A percentile compares a stretch with the other conserved stretches of the same genome.
These are phyloP conservation scores for Hoplodrina ambigua DNA, from an alignment of 2,888 invertebrate species.

Conservation along the genomic window DNA sequence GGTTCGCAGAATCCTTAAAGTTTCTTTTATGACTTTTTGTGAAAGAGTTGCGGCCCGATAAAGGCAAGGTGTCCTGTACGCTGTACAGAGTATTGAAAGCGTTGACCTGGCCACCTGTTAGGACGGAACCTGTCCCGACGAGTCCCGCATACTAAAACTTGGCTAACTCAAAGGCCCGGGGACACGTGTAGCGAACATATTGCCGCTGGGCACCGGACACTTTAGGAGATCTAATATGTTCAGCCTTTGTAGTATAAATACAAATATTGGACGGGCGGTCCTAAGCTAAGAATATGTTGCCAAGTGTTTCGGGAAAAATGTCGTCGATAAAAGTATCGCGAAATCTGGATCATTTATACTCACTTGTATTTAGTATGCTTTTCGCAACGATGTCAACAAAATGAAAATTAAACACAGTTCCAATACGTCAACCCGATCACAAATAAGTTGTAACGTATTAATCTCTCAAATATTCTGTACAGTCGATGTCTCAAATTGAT, in stretches of 20 bases:
- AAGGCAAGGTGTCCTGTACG: slow-evolving; percentile 24
- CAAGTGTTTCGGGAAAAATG: slow-evolving; percentile 7
- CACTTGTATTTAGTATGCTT: not conserved
- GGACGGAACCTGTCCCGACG: slow-evolving; percentile 21
- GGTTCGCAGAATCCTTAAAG: slow-evolving; percentile 45
- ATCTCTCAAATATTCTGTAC: not conserved
- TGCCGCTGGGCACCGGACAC: slow-evolving; percentile 25
- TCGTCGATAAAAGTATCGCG: not conserved
- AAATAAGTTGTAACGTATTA: not conserved
- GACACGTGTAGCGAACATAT: slow-evolving; percentile 40
- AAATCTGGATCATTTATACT: not conserved
- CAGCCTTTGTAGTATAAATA: slow-evolving; percentile 35
- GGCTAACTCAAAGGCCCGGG: slow-evolving; percentile 21
- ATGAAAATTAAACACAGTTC: not conserved
- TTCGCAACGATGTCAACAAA: not conserved
- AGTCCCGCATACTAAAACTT: slow-evolving; percentile 48
- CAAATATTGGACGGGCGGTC: slow-evolving; percentile 12
- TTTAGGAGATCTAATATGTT: slow-evolving; percentile 27
- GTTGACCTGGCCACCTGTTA: slow-evolving; percentile 41
- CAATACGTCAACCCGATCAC: not conserved
- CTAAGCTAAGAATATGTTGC: slow-evolving; percentile 15
- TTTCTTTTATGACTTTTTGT: slow-evolving; percentile 44
- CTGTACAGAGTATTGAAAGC: slow-evolving; percentile 12
- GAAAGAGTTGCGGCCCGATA: slow-evolving; percentile 29
- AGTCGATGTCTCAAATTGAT: slow-evolving; percentile 22